phyloP scores from a whole-genome alignment of 1,140 invertebrate species.

The Nebria ingens region DNA sequence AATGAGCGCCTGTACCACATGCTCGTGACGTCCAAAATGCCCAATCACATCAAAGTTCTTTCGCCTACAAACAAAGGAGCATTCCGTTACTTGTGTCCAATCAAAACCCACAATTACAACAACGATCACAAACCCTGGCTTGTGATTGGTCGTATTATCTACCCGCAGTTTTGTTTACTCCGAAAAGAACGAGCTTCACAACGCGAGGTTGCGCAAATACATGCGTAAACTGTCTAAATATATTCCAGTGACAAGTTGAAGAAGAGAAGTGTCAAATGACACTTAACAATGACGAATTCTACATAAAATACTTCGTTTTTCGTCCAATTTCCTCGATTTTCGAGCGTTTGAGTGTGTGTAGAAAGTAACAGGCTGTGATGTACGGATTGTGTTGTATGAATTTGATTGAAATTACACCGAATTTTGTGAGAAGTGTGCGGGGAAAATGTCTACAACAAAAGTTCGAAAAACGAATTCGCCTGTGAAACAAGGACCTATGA shows the following conservation, averaged over 20 bases:
- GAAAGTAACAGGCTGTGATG: background rate
- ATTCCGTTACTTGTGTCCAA: no score
- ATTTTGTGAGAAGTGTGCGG: background rate
- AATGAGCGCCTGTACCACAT: background rate
- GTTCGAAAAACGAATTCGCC: slow-evolving; percentile 57
- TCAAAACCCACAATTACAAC: no score
- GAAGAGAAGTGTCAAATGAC: slow-evolving; percentile 7
- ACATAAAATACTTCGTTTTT: background rate
- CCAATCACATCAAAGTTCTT: background rate
- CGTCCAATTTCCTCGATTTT: background rate
- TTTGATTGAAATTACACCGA: background rate
- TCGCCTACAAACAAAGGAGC: no score
- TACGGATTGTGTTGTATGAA: background rate
- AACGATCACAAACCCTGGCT: no score
- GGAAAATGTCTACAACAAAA: slow-evolving; percentile 28
- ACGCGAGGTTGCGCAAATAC: background rate
- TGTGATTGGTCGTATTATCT: background rate
- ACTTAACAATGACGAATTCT: background rate
- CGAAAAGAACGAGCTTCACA: no score
- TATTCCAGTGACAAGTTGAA: background rate
- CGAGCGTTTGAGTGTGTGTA: background rate
- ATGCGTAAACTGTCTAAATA: background rate
- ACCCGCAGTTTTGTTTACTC: no score
- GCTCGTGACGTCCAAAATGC: background rate
- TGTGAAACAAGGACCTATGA: slow-evolving; percentile 58